phyloP scores from a whole-genome alignment of 2,113 vertebrate genomes.

The Numenius arquata region DNA sequence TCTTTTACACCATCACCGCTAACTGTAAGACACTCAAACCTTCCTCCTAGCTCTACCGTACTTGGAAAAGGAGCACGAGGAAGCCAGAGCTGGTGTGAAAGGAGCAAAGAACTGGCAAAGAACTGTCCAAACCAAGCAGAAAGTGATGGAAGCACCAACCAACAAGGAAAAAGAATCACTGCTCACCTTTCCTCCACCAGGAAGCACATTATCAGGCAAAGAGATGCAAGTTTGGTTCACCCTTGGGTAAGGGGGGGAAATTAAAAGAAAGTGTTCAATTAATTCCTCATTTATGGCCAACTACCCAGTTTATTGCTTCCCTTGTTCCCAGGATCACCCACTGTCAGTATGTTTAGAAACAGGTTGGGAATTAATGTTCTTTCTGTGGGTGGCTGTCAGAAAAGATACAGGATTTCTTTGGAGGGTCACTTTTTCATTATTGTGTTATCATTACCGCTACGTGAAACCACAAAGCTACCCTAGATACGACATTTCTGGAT shows the following conservation, averaged over 20 bases:
- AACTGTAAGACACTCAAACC: not conserved
- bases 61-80: not conserved
- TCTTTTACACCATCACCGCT: not conserved
- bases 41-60: not conserved
- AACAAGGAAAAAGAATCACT: not conserved
- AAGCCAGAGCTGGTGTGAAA: not conserved
- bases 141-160: not conserved
- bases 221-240: not conserved
- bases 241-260: not conserved
- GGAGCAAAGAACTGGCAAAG: not conserved
- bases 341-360: conserved; percentile 32
- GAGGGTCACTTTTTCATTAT: not conserved
- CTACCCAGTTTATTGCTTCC: not conserved
- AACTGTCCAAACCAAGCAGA: not conserved
- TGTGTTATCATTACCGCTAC: not conserved
- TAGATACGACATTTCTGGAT: accelerated
- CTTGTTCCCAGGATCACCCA: accelerated
- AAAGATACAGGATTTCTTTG: not conserved
- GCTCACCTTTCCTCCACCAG: accelerated
- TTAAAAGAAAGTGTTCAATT: conserved; percentile 36
- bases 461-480: not conserved
- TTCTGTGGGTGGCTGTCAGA: not conserved
- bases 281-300: conserved; percentile 11
- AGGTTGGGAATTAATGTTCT: conserved; percentile 21
- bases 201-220: not conserved